Base-by-base conservation (phyloP, 2,888 invertebrate species). In the Pelosia muscerda region DNA sequence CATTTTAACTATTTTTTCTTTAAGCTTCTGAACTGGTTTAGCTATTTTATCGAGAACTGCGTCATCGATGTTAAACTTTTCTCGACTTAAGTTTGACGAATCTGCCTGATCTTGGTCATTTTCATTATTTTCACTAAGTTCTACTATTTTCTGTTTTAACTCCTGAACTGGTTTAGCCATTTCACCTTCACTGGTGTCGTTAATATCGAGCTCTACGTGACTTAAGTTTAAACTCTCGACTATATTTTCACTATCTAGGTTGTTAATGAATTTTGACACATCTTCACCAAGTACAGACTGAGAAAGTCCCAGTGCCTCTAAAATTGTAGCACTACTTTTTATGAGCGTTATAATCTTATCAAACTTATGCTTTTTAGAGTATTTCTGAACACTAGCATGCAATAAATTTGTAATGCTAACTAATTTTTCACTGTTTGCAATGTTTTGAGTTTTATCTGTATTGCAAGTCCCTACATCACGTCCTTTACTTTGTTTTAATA, bases 341-440 rank as follows among this genome's bases (percentile, higher is more conserved):
- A 81, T 1, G 6, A 82, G 63, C 4, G 70, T 72, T 1, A 76
- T 60, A 13, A 81, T 53, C 23, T 75, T 79, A 42, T 78, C 77
- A 2, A 75, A n/a, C 63, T 83, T 79, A 26, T 79, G 76, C 22
- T 19, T 61, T 19, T 76, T 68, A 1, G 77, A 63, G 56, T 76
- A 69, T 26, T 65, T 54, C 61, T 78, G 78, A 63, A 75, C 68
- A 66, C 71, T 62, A 49, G 69, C 77, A 9, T 84, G 63, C 26
- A 85, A 77, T 19, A 84, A 61, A 65, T 80, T 81, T 5, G 78
- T 72, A 9, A 79, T 60, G 49, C 81, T 84, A n/a, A 75, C 73
- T 22, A 81, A 66, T 8, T 81, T 81, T 65, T 85, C 83, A 42
- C 80, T 74, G 19, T 82, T 55, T 1, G 84, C 85, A 28, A 74